These are phyloP conservation scores for Tympanuchus pallidicinctus DNA, from an alignment of 2,113 vertebrate species.

Conservation along the genomic window DNA sequence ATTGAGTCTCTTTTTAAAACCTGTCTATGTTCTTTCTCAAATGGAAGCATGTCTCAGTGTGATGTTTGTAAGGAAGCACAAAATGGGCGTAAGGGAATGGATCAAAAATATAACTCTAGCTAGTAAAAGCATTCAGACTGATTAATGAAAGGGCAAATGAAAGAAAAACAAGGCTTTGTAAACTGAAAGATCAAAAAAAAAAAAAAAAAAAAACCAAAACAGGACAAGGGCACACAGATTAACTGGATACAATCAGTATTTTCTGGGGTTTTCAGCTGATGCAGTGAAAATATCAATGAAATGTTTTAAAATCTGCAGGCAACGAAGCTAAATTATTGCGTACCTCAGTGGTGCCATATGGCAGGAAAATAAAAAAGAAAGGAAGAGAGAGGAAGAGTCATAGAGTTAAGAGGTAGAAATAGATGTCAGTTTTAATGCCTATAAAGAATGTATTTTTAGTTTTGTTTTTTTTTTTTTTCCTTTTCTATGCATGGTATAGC, in stretches of 20 bases:
- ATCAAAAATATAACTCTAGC: background rate
- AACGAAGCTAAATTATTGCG: background rate
- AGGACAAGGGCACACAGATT: background rate
- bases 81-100: background rate
- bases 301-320: background rate
- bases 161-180: background rate
- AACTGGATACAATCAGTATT: background rate
- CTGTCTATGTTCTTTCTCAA: background rate
- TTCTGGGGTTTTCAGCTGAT: background rate
- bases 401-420: background rate
- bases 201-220: background rate
- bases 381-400: fast-evolving
- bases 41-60: background rate
- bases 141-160: background rate
- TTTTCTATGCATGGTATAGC: background rate
- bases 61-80: background rate
- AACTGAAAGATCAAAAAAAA: background rate
- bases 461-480: background rate
- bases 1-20: background rate
- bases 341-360: background rate
- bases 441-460: background rate
- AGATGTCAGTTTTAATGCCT: background rate
- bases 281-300: background rate
- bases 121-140: background rate
- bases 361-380: background rate